These are phyloP conservation scores for Heterocephalus glaber DNA, from an alignment of 2,113 vertebrate genomes.

Conservation along the genomic window DNA sequence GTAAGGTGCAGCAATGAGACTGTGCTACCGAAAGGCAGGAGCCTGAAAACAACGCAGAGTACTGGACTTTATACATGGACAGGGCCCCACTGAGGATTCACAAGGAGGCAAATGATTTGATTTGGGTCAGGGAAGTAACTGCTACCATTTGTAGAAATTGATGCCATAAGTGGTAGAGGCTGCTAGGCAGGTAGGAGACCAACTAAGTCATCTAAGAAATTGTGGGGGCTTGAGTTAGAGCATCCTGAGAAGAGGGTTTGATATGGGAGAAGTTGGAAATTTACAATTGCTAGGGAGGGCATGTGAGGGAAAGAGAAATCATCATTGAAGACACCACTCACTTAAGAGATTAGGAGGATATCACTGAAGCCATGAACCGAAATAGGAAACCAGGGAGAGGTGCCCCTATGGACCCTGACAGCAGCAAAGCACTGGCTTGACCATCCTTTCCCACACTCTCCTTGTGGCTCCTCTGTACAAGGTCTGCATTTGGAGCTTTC, in stretches of 20 bases:
- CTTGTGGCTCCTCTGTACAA: neutral
- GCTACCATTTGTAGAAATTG: neutral
- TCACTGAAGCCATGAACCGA: neutral
- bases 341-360: neutral
- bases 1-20: neutral
- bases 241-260: neutral
- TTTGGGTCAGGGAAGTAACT: neutral
- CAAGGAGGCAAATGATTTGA: neutral
- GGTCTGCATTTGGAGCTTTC: neutral
- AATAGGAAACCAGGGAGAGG: neutral
- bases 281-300: neutral
- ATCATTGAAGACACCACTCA: neutral
- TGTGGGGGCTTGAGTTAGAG: neutral
- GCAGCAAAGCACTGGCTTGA: too few relatives aligned
- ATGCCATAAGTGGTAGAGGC: neutral
- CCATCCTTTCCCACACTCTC: neutral
- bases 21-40: neutral
- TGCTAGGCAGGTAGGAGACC: neutral
- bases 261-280: neutral
- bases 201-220: neutral
- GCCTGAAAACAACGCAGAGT: neutral
- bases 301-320: neutral
- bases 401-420: accelerated
- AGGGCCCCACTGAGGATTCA: neutral
- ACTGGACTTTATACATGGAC: neutral